Evolutionary conservation across 2,797 vertebrate genomes (phyloP), one percentile per base, ranked within the genome.

Genomic region (Syngnathus rostellatus): DNA sequence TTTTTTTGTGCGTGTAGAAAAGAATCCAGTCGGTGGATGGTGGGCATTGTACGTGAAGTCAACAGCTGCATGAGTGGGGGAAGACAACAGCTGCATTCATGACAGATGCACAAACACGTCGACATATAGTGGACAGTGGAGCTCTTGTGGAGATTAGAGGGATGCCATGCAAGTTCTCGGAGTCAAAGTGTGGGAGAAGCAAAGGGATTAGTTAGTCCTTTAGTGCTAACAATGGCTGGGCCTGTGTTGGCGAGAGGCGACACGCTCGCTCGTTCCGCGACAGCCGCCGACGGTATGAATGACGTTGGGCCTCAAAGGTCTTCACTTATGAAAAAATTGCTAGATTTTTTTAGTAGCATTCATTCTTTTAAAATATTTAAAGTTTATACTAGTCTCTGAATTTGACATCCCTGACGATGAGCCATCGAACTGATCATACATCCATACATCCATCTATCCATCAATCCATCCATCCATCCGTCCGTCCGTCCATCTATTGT

Each of bases 1-100:
- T 60, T 38, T 60, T 53, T 66, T 10, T 6, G 55, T 67, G 38
- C 3, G 7, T 69, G 21, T 71, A 53, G 68, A 66, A 48, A 69
- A 65, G 69, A 48, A 43, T 71, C 62, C 48, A 64, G 21, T 21
- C 11, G 8, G 60, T 62, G 38, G 40, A 25, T 62, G 41, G 60
- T 45, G 40, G 40, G 41, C 60, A 62, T 62, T 62, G 60, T 62
- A 45, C 60, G 66, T 54, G 80, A 70, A 71, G 64, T 76, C 78
- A 86, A 81, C 86, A 88, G 84, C 87, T 89, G 87, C 81, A 78
- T 37, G 25, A 16, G 54, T 37, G 62, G 55, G 63, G 58, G 69
- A 71, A 79, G 68, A 87, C 82, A 89, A 86, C 71, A 73, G 71
- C 77, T 79, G 82, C 71, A 83, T 87, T 88, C 80, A 87, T 71